Conservation (phyloP, 1,140 invertebrate genomes). For the Pachypeltis micranthus region DNA sequence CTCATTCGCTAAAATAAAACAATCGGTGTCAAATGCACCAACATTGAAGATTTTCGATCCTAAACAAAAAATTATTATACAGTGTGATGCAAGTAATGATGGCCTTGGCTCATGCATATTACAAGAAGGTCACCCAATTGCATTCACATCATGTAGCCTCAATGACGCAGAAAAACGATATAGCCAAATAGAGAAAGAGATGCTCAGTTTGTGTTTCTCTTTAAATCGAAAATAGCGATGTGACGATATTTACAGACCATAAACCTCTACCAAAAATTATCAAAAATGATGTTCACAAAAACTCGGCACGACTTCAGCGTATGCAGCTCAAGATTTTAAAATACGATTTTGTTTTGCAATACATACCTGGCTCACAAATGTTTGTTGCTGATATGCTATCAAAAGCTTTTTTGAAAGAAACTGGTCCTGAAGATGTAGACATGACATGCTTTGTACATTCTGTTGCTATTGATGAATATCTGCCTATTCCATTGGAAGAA, state of each 20-base stretch:
- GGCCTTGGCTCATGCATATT: slow-evolving; percentile 29
- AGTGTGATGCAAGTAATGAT: slow-evolving; percentile 27
- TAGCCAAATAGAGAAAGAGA: slow-evolving; percentile 37
- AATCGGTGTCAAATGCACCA: slow-evolving; percentile 23
- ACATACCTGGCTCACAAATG: slow-evolving; percentile 23
- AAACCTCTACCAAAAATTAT: slow-evolving; percentile 34
- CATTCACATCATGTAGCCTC: slow-evolving; percentile 31
- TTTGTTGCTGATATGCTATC: slow-evolving; percentile 25
- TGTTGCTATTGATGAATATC: slow-evolving; percentile 5
- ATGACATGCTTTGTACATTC: slow-evolving; percentile 12
- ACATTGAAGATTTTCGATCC: slow-evolving; percentile 29
- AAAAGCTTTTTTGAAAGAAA: slow-evolving; percentile 17
- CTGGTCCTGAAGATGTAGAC: slow-evolving; percentile 13
- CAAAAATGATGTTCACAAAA: slow-evolving; percentile 33
- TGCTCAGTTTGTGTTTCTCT: slow-evolving; percentile 33
- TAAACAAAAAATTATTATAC: slow-evolving; percentile 21
- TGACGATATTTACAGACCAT: slow-evolving; percentile 35
- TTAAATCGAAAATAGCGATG: slow-evolving; percentile 31
- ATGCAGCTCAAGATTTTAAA: slow-evolving; percentile 33
- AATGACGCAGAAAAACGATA: slow-evolving; percentile 33
- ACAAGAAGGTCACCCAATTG: slow-evolving; percentile 28
- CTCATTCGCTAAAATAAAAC: slow-evolving; percentile 29
- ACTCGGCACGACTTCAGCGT: slow-evolving; percentile 33
- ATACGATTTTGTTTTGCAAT: slow-evolving; percentile 35
- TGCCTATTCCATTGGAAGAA: slow-evolving; percentile 13